Evolutionary conservation across 2,797 vertebrate genomes (phyloP), one percentile per base, ranked within the genome.

Genomic region (Catostomus latipinnis): DNA sequence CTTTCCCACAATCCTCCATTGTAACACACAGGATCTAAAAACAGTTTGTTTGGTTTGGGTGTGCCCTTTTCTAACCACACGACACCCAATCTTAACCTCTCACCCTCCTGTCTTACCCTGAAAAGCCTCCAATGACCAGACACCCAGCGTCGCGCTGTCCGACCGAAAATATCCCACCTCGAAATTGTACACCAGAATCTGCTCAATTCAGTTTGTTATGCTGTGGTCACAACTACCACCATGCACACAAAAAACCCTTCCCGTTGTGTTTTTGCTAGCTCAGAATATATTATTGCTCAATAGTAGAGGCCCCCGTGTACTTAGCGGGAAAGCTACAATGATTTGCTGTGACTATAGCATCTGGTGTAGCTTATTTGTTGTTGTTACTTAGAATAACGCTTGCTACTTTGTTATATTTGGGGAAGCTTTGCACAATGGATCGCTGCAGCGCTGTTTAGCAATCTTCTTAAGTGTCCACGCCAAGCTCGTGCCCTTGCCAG

Each of bases 1-100:
- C 10, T 74, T 85, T 78, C 78, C 77, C 81, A 81, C 83, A 82
- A 71, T 80, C 63, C 69, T 74, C 53, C 34, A 34, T 34, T 34
- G 34, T 34, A 34, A 34, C 22, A 13, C 71, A 62, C 52, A 0
- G 8, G 2, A 46, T 66, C 85, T 81, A 81, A 82, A 84, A 81
- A 74, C 73, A 53, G 74, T 49, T 16, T 0, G 14, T 66, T 65
- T 12, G 22, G 63, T 43, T 76, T 65, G 72, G 60, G 74, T 14
- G 82, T 61, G 81, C 57, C 34, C 34, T 72, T 12, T 34, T 76
- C n/a, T 80, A 68, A 71, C 80, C 74, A 67, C 78, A 70, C 63
- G 80, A 69, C 73, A 69, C 62, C 61, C 82, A 60, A 53, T 78
- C 61, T 49, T 53, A 69, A 52, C 62, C 71, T 54, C 67, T 70